Conservation (phyloP, 2,888 invertebrate genomes). For the Agrotis ipsilon region DNA sequence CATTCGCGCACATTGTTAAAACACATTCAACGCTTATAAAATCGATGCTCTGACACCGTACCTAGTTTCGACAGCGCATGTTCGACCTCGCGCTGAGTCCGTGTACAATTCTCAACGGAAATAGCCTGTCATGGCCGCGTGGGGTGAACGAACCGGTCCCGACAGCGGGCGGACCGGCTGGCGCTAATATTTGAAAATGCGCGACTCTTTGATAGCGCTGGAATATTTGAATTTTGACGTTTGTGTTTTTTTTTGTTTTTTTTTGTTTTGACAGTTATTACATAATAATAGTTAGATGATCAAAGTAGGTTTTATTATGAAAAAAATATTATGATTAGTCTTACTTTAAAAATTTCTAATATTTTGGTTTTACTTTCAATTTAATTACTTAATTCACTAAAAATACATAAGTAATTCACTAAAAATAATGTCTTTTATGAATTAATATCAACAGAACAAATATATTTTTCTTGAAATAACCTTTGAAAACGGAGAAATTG, state of each 20-base stretch:
- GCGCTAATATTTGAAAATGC: conserved; percentile 38
- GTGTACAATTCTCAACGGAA: conserved; percentile 48
- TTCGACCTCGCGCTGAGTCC: conserved; percentile 58
- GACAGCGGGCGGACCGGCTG: conserved; percentile 11
- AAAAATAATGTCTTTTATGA: no score
- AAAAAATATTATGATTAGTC: no score
- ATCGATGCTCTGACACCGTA: conserved; percentile 46
- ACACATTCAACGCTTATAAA: conserved; percentile 14
- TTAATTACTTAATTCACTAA: not conserved
- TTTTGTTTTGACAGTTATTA: not conserved
- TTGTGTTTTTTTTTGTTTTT: not conserved
- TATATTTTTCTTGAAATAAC: no score
- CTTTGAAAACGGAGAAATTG: no score
- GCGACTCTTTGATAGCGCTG: conserved; percentile 50
- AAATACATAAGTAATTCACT: not conserved
- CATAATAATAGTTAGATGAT: not conserved
- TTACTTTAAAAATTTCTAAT: not conserved
- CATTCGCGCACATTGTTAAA: conserved; percentile 31
- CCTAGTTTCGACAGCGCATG: conserved; percentile 49
- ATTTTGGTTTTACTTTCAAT: not conserved
- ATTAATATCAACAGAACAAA: no score
- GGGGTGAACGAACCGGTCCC: conserved; percentile 47
- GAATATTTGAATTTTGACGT: conserved; percentile 49
- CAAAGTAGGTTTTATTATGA: not conserved
- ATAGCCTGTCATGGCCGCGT: conserved; percentile 50